Evolutionary conservation across 1,140 invertebrate species (phyloP).

Genomic region (Pararge aegeria): DNA sequence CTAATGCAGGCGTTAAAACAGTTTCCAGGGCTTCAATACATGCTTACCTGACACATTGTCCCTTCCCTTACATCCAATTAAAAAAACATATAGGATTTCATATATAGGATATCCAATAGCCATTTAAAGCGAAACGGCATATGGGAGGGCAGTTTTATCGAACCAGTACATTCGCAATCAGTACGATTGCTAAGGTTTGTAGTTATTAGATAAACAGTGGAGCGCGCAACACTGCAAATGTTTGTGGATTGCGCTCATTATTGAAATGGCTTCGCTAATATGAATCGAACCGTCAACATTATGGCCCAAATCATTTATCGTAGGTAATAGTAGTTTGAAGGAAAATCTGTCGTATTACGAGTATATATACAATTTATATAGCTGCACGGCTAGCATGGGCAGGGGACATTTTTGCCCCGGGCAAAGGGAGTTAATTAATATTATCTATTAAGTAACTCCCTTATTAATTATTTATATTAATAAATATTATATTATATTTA

Average conservation of each 20-base stretch:
- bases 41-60: too few relatives aligned
- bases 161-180: slow-evolving; percentile 3
- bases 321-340: background rate
- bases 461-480: too few relatives aligned
- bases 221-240: slow-evolving; percentile 43
- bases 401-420: too few relatives aligned
- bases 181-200: slow-evolving; percentile 55
- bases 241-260: slow-evolving; percentile 65
- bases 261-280: slow-evolving; percentile 56
- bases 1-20: too few relatives aligned
- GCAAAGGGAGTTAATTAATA: too few relatives aligned
- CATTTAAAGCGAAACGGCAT: slow-evolving; percentile 21
- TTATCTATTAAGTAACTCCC: too few relatives aligned
- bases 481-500: too few relatives aligned
- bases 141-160: slow-evolving; percentile 13
- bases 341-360: background rate
- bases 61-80: background rate
- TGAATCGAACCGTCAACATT: slow-evolving; percentile 29
- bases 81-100: slow-evolving; percentile 12
- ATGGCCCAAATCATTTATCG: slow-evolving; percentile 5
- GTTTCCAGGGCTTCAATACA: too few relatives aligned
- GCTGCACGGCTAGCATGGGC: too few relatives aligned
- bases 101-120: slow-evolving; percentile 24
- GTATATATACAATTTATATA: too few relatives aligned
- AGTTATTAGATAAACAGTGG: slow-evolving; percentile 55